Evolutionary conservation across 2,113 vertebrate species (phyloP).

Genomic region (Onychostruthus taczanowskii): DNA sequence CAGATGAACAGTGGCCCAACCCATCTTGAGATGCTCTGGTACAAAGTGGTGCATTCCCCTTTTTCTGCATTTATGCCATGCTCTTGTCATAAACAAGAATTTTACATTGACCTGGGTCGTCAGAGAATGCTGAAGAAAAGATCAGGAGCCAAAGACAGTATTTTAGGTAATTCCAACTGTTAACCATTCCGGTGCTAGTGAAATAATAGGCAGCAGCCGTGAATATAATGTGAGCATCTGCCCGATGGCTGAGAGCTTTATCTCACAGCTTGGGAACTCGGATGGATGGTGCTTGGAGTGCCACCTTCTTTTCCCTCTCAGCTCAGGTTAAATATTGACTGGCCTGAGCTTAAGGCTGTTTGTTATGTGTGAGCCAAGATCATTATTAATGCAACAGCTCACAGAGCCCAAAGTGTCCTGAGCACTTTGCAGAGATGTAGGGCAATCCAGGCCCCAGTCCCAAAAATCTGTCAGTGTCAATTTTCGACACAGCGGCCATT

Average conservation of each 20-base stretch:
- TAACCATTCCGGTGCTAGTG: background rate
- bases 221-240: background rate
- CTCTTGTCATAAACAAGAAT: background rate
- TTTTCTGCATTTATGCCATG: background rate
- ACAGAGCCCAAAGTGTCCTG: background rate
- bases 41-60: background rate
- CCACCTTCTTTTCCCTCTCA: background rate
- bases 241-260: background rate
- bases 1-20: background rate
- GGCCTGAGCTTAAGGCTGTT: background rate
- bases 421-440: background rate
- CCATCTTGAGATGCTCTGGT: background rate
- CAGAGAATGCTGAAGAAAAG: background rate
- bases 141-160: background rate
- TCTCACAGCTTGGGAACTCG: background rate
- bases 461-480: background rate
- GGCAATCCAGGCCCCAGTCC: background rate
- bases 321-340: conserved; percentile 5
- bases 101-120: background rate
- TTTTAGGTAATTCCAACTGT: background rate
- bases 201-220: background rate
- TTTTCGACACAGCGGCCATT: background rate
- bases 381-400: background rate
- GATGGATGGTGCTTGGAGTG: background rate
- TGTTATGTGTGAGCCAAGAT: background rate